Evolutionary conservation across 2,113 vertebrate species (phyloP).

Genomic region (Muscicapa adusta): DNA sequence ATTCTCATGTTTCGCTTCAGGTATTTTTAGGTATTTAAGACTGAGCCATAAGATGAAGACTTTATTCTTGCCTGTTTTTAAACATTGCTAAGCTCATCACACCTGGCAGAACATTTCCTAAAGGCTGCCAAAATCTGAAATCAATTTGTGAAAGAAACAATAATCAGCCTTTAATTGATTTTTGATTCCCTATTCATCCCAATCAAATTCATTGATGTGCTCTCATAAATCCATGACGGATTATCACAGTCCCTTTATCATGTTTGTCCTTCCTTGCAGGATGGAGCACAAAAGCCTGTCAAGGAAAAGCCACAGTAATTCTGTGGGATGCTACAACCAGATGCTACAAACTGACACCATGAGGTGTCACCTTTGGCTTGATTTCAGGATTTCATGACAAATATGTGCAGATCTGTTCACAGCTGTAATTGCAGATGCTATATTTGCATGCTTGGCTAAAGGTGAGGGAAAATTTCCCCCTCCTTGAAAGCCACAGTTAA

Average conservation of each 20-base stretch:
- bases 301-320: neutral
- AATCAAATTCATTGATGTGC: conserved; percentile 17
- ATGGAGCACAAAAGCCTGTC: neutral
- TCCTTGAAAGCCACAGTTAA: neutral
- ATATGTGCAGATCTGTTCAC: rapidly evolving
- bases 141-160: conserved; percentile 55
- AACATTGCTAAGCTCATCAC: neutral
- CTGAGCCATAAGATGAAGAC: neutral
- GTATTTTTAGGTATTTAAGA: neutral
- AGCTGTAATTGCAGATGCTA: neutral
- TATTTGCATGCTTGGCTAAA: neutral
- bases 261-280: neutral
- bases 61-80: conserved; percentile 10
- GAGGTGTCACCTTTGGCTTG: neutral
- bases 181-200: conserved; percentile 50
- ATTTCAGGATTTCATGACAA: neutral
- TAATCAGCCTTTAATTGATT: conserved; percentile 68
- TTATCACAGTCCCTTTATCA: neutral
- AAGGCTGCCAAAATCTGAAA: conserved; percentile 57
- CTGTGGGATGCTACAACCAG: neutral
- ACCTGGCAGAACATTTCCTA: conserved; percentile 35
- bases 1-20: neutral
- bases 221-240: neutral
- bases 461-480: neutral
- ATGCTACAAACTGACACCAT: neutral